Percentiles rank a stretch among this genome's conserved stretches.
phyloP scores from a whole-genome alignment of 64 coral and sea anemone genomes.

The Hydrozoanthus tunicans region DNA sequence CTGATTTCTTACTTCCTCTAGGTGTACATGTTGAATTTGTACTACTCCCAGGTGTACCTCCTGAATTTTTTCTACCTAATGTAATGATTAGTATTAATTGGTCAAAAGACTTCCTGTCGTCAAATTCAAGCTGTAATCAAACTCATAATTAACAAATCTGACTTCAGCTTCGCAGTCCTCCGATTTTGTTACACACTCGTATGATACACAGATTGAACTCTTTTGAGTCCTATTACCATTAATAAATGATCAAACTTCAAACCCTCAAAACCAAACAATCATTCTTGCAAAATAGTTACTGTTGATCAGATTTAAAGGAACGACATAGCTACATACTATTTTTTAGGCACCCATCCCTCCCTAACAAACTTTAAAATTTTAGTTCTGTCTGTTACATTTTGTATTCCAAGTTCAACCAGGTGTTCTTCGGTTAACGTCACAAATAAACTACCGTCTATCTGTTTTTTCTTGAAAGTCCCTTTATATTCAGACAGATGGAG shows the following conservation, averaged over 20 bases:
- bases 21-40: no score
- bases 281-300: not conserved
- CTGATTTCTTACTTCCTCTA: no score
- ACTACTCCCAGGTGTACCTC: no score
- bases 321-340: not conserved
- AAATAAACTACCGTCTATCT: slow-evolving; percentile 49
- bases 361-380: slow-evolving; percentile 32
- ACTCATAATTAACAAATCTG: no score
- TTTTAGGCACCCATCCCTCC: slow-evolving; percentile 41
- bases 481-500: slow-evolving; percentile 35
- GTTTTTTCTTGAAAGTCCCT: slow-evolving; percentile 36
- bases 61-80: no score
- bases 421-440: slow-evolving; percentile 29
- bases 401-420: slow-evolving; percentile 25
- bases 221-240: not conserved
- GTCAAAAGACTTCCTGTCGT: no score
- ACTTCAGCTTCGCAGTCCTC: no score
- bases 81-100: no score
- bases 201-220: no score
- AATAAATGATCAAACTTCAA: not conserved
- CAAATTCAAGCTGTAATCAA: no score
- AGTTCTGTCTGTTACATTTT: slow-evolving; percentile 3
- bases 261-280: not conserved
- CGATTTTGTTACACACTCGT: no score
- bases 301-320: not conserved